Evolutionary conservation across 2,888 invertebrate genomes (phyloP).

Genomic region (Isoperla grammatica): DNA sequence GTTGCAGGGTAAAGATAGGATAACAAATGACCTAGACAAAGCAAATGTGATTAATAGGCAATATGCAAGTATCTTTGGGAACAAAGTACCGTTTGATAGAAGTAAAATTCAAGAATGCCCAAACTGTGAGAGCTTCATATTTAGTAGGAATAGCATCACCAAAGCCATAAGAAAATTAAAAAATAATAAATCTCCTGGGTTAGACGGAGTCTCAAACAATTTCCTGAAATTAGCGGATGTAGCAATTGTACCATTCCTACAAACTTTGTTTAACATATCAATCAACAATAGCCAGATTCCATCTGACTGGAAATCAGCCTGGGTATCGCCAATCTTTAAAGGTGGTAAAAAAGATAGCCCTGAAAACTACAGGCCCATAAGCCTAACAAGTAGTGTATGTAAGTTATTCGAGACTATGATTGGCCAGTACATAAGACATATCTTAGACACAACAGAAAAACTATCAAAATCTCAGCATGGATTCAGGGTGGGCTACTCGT

Average conservation of each 20-base stretch:
- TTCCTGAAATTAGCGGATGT: neutral
- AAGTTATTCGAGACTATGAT: neutral
- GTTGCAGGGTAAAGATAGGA: neutral
- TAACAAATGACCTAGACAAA: neutral
- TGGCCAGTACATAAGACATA: neutral
- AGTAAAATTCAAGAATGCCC: conserved; percentile 45
- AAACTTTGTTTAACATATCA: neutral
- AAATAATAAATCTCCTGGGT: conserved; percentile 2
- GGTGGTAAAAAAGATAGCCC: conserved; percentile 1
- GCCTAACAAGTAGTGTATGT: neutral
- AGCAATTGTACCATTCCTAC: neutral
- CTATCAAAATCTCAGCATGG: neutral
- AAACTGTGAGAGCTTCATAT: conserved; percentile 41
- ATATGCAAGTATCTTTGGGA: conserved; percentile 17
- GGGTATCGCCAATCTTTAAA: conserved; percentile 1
- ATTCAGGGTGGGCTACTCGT: neutral
- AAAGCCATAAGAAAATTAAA: conserved; percentile 39
- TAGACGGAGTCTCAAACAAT: neutral
- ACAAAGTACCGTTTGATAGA: conserved; percentile 38
- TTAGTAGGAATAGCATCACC: conserved; percentile 34
- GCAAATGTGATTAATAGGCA: neutral
- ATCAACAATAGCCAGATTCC: neutral
- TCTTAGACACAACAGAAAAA: neutral
- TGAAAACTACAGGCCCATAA: conserved; percentile 16
- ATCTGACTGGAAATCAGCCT: conserved; percentile 9